Evolutionary conservation across 2,113 vertebrate genomes (phyloP).

Genomic region (Pluvialis apricaria): DNA sequence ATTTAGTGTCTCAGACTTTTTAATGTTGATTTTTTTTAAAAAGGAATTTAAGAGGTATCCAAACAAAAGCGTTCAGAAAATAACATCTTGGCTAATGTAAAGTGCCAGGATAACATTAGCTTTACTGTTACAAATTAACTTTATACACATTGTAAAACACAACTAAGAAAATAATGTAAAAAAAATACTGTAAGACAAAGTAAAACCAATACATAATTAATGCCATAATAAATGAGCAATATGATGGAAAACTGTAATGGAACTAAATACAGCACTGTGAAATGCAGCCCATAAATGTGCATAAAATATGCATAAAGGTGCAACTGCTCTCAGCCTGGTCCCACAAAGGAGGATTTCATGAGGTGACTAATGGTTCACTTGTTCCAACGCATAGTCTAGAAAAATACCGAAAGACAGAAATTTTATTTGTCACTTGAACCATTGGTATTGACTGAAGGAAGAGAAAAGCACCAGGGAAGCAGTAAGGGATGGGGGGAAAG

Average conservation of each 20-base stretch:
- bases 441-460: conserved; percentile 36
- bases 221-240: conserved; percentile 65
- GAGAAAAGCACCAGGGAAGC: background rate
- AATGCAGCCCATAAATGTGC: conserved; percentile 62
- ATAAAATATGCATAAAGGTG: conserved; percentile 73
- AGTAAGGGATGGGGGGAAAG: background rate
- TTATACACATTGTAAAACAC: conserved; percentile 49
- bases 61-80: background rate
- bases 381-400: conserved; percentile 63
- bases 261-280: conserved; percentile 62
- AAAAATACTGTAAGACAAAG: conserved; percentile 49
- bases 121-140: conserved; percentile 52
- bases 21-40: background rate
- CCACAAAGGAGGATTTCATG: conserved; percentile 62
- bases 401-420: conserved; percentile 47
- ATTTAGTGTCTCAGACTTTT: background rate
- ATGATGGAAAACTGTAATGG: conserved; percentile 67
- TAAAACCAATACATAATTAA: conserved; percentile 72
- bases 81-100: background rate
- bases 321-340: conserved; percentile 64
- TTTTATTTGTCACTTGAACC: conserved; percentile 64
- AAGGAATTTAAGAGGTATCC: background rate
- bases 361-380: conserved; percentile 67
- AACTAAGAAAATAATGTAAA: conserved; percentile 50
- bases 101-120: conserved; percentile 2